Evolutionary conservation across 1,140 invertebrate species (phyloP).

Genomic region (Lepidurus arcticus): DNA sequence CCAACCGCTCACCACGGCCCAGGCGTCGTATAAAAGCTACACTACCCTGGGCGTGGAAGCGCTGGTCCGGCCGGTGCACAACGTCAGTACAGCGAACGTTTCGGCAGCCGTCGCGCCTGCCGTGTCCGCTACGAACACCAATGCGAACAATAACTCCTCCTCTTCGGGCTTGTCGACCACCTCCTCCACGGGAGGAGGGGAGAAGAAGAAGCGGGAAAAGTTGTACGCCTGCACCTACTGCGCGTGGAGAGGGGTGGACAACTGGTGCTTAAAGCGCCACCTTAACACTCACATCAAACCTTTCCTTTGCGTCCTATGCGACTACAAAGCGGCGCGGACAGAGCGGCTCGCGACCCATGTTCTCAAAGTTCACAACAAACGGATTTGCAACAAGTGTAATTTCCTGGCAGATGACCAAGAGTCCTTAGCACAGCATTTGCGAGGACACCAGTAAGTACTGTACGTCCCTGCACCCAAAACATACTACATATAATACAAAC

Average conservation of each 20-base stretch:
- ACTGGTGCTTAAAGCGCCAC: slow-evolving; percentile 86
- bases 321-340: slow-evolving; percentile 82
- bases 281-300: slow-evolving; percentile 87
- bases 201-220: slow-evolving; percentile 48
- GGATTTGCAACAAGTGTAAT: slow-evolving; percentile 77
- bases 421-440: slow-evolving; percentile 66
- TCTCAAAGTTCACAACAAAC: slow-evolving; percentile 81
- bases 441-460: slow-evolving; percentile 51
- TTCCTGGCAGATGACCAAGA: slow-evolving; percentile 73
- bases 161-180: slow-evolving; percentile 25
- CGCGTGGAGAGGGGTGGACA: slow-evolving; percentile 85
- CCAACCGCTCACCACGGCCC: slow-evolving; percentile 23
- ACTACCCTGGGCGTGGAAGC: slow-evolving; percentile 33
- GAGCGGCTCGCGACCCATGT: slow-evolving; percentile 81
- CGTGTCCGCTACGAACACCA: not conserved
- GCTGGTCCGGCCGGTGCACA: slow-evolving; percentile 30
- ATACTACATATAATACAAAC: not conserved
- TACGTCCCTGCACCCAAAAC: slow-evolving; percentile 20
- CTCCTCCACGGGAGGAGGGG: slow-evolving; percentile 30
- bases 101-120: not conserved
- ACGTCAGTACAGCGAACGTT: slow-evolving; percentile 9
- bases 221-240: slow-evolving; percentile 79
- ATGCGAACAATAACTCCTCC: not conserved
- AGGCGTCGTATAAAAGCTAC: slow-evolving; percentile 31
- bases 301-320: slow-evolving; percentile 78